Evolutionary conservation across 2,888 invertebrate species (phyloP), one percentile per base, ranked within the genome.

Genomic region (Eremobia ochroleuca): DNA sequence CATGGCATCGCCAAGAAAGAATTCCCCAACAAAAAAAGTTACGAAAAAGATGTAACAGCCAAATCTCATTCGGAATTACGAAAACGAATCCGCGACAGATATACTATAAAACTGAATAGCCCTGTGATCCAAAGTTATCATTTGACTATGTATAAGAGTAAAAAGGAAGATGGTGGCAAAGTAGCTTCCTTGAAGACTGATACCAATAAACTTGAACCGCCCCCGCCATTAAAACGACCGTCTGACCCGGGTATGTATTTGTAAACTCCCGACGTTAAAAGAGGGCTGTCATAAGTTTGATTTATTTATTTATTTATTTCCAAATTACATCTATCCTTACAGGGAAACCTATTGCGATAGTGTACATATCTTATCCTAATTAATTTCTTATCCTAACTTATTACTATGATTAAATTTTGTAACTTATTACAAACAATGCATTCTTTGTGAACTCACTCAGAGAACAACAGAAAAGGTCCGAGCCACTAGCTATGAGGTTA

Each of bases 21-120:
- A 25, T 11, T 31, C 5, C 34, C 55, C 1, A 58, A n/a, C 18
- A 76, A 90, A 85, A 76, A 40, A 13, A 69, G 2, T 5, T 11
- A 21, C 1, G 37, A 74, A 1, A 80, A 67, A n/a, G 52, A 62
- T 0, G 31, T 43, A 8, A 0, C 34, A 0, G 49, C 18, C 0
- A 37, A 70, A 2, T 71, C 70, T 1, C 34, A 74, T 34, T 4
- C 81, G 0, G 85, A 85, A 67, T 62, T 79, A 11, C 31, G 87
- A 18, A 86, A 85, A 70, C 49, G 84, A 6, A 85, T 88, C n/a
- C 37, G 88, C 0, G 88, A 88, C 9, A 80, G 76, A 55, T 88
- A 88, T 6, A 86, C 85, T 1, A 34, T 86, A 5, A 88, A 80
- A 58, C 21, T 74, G 0, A 86, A 83, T 5, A 31, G 15, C n/a